Evolutionary conservation across 2,113 vertebrate genomes (phyloP), one percentile per base, ranked within the genome.

Genomic region (Panthera uncia): DNA sequence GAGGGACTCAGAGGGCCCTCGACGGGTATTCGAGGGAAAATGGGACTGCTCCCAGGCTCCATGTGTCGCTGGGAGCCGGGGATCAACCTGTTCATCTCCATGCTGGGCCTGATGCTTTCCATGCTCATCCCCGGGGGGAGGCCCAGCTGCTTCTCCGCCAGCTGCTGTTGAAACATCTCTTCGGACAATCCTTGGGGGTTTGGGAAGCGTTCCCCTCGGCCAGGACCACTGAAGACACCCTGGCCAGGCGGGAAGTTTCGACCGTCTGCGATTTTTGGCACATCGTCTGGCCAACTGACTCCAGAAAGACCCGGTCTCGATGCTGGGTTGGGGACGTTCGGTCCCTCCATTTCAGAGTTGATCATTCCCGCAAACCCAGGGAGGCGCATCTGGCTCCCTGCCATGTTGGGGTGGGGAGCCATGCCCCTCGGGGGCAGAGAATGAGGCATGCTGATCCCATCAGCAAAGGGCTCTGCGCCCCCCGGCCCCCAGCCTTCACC

Each of bases 1-100:
- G 99, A 99, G 16, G 99, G 99, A 97, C 99, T 99, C 99, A 99
- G 99, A 0, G 99, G 99, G 96, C 99, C 99, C 97, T 99, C 99
- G 12, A 99, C 99, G 0, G 99, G 99, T 99, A 99, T 99, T 95
- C 99, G 99, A 89, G 99, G 99, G 98, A 99, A 99, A 98, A 99
- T 98, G 90, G 99, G 99, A 38, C 96, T 99, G 84, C 74, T 99
- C 41, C 99, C 99, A 38, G 99, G 99, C 98, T 99, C 99, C 99
- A 99, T 99, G 94, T 99, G 99, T 98, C 99, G 99, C 98, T 99
- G 99, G 74, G 99, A 97, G 18, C 96, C 97, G 73, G 99, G 99
- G 98, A 99, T 99, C 99, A 99, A 99, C 98, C 99, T 99, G 97
- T 99, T 99, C 98, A 99, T 99, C 84, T 99, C 99, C 99, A 99